A percentile compares a stretch with the other conserved stretches of the same genome.
These are phyloP conservation scores for Morus bassanus DNA, from an alignment of 2,797 vertebrate species.

Conservation along the genomic window DNA sequence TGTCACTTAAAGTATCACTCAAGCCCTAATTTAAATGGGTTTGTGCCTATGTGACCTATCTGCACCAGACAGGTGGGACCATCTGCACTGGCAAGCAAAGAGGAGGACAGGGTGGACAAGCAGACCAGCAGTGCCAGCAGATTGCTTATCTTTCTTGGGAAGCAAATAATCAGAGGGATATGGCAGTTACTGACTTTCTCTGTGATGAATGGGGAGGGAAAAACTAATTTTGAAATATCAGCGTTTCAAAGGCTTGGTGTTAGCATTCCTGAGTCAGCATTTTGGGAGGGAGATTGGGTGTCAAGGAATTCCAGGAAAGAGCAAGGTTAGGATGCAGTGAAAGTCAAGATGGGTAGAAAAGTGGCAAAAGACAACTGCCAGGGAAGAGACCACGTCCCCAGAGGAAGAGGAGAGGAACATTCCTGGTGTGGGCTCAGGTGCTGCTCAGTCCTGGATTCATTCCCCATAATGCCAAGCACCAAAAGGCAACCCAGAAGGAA, in stretches of 20 bases:
- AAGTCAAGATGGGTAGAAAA: not conserved
- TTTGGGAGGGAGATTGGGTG: not conserved
- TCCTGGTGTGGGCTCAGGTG: not conserved
- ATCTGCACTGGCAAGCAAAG: not conserved
- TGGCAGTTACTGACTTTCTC: not conserved
- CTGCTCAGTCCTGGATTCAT: not conserved
- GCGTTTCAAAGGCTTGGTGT: not conserved
- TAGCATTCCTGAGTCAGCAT: not conserved
- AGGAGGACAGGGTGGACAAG: not conserved
- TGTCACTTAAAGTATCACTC: not conserved
- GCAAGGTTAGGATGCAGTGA: not conserved
- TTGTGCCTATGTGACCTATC: not conserved
- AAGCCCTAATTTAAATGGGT: not conserved
- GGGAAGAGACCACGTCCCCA: accelerated
- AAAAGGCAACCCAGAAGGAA: not conserved
- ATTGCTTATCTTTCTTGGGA: not conserved
- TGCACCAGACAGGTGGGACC: not conserved
- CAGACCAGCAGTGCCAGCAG: not conserved
- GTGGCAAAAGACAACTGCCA: not conserved
- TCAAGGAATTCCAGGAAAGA: not conserved
- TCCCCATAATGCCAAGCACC: not conserved
- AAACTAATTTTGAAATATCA: not conserved
- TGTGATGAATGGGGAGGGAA: not conserved
- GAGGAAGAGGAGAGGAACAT: not conserved
- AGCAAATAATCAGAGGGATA: not conserved